Base-by-base conservation (phyloP, 2,888 invertebrate species). In the Troglohyphantes excavatus region DNA sequence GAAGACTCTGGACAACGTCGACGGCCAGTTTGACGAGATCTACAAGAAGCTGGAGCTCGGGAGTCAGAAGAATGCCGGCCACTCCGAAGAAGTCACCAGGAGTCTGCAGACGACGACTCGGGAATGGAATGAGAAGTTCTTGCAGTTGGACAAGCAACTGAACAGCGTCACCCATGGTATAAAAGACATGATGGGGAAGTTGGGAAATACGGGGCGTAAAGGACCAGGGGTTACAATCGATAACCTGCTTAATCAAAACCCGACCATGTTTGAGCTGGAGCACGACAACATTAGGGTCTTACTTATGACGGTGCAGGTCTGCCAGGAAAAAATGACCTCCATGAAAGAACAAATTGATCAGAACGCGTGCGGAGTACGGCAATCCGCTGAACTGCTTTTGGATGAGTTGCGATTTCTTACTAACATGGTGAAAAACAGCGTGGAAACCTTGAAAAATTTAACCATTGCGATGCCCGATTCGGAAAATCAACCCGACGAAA, bases 11-110 rank as follows among this genome's bases (percentile, higher is more conserved):
- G 86, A 87, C 63, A 79, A 72, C 63, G 63, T 87, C 23, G 86
- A 87, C 27, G 68, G 43, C 5, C 86, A 87, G 53, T 72, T 87
- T 17, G 79, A 79, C 61, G 72, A 87, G 9, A 72, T 87, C 68
- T 79, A 72, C 23, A 26, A 65, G 68, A 61, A 59, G 33, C 46
- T 87, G 17, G 86, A 79, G 17, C 29, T 79, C 27, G 70, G 79
- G 0, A 46, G 59, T n/a, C 86, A 79, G 21, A 63, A 39, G 46
- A 87, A 79, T 29, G n/a, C 63, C 0, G 86, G 79, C 13, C 63
- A 72, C n/a, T 63, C 72, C n/a, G 65, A 79, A 29, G 86, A 79
- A n/a, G 9, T 87, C 7, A 21, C 61, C 7, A n/a, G 23, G 9
- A 63, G 53, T 23, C 43, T 87, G n/a, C n/a, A 70, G 39, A 46